Evolutionary conservation across 2,888 invertebrate genomes (phyloP).

Genomic region (Eurytoma californica): DNA sequence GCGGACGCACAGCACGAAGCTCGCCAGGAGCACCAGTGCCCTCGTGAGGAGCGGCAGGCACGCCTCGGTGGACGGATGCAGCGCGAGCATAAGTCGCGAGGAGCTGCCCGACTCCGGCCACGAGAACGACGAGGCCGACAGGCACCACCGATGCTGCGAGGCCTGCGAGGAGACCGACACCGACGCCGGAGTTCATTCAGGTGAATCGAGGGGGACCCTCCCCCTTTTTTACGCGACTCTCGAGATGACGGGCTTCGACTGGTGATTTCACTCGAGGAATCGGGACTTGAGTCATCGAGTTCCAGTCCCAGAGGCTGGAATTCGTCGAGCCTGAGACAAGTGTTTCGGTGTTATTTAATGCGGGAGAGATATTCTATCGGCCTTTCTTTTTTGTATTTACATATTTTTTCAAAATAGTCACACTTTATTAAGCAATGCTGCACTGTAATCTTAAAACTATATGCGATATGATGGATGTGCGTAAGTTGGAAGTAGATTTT

Average conservation of each 20-base stretch:
- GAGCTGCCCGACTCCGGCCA: conserved; percentile 69
- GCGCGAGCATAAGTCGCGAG: conserved; percentile 74
- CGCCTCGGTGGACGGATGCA: conserved; percentile 61
- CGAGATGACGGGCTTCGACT: neutral
- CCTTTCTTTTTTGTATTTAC: too few relatives aligned
- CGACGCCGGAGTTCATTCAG: conserved; percentile 83
- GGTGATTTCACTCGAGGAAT: too few relatives aligned
- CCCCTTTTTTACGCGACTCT: conserved; percentile 7
- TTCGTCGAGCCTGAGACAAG: too few relatives aligned
- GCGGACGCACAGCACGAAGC: conserved; percentile 84
- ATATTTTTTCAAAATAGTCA: too few relatives aligned
- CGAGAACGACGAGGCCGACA: conserved; percentile 75
- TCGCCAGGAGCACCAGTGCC: conserved; percentile 80
- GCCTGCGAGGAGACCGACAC: conserved; percentile 79
- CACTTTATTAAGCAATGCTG: too few relatives aligned
- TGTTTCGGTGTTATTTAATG: too few relatives aligned
- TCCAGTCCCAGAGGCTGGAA: too few relatives aligned
- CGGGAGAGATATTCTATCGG: too few relatives aligned
- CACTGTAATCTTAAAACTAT: too few relatives aligned
- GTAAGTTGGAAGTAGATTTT: too few relatives aligned
- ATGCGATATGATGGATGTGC: too few relatives aligned
- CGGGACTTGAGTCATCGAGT: too few relatives aligned
- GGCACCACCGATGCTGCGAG: conserved; percentile 57
- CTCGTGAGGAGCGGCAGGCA: conserved; percentile 66
- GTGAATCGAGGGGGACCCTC: conserved; percentile 72